Evolutionary conservation across 2,797 vertebrate genomes (phyloP), one percentile per base, ranked within the genome.

Genomic region (Enteromius mattozi): DNA sequence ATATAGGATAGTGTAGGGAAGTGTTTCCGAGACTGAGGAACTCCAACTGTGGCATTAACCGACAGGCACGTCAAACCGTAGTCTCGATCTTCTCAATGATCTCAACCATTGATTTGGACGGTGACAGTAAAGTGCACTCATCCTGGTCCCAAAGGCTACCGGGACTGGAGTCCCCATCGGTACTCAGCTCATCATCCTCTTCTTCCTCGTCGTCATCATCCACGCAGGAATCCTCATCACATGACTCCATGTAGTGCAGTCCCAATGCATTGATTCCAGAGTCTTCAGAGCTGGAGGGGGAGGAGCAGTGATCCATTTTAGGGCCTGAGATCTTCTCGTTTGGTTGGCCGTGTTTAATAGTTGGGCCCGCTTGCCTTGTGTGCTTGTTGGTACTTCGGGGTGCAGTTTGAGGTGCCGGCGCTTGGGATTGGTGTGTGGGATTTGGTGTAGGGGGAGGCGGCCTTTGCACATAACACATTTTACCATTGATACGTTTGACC

Each of bases 51-150:
- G 33, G 42, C 35, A 68, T 33, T 33, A 49, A 66, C 30, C 5
- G 4, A 37, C 33, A 27, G 33, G 47, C 33, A 49, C 9, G 40
- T 97, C 93, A 97, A 91, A 97, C 96, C 5, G 96, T 97, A 87
- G 96, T 97, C 92, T 97, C 96, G 88, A 97, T 97, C 74, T 96
- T 96, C 90, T 97, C 96, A 1, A 97, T 96, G 89, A 97, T 96
- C 89, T 97, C 96, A 92, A 96, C 91, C 49, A 95, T 95, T 0
- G 96, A 95, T 92, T 95, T 96, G 0, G 96, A 97, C 0, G 96
- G 96, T 0, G 96, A 96, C 7, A 97, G 91, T 21, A 97, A 92
- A 2, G 95, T 92, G 91, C 95, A 96, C 9, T 96, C 96, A 0
- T 96, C 96, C 0, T 96, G 95, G n/a, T 95, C 96, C 96, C 96